Percentiles rank a stretch among this genome's conserved stretches.
Evolutionary conservation across 1,140 invertebrate genomes (phyloP).

Genomic region (Mycetomoellerius zeteki): DNA sequence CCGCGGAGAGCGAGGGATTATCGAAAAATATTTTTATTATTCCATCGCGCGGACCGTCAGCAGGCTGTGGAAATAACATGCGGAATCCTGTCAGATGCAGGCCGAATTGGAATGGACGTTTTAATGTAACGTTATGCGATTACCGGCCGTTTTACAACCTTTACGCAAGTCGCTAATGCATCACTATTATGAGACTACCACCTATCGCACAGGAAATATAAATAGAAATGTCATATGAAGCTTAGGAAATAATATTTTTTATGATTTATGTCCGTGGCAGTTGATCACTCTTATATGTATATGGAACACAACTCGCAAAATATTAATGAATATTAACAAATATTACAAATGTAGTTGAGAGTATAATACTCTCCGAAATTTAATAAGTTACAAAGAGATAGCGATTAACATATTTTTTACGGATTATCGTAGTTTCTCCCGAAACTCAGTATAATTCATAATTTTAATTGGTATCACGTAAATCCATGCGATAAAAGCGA

Average conservation of each 20-base stretch:
- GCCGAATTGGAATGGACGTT: constrained; percentile 39
- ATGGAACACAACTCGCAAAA: neutral
- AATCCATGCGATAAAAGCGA: constrained; percentile 46
- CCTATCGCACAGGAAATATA: constrained; percentile 14
- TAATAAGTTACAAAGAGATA: constrained; percentile 6
- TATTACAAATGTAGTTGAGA: neutral
- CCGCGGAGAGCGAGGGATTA: constrained; percentile 9
- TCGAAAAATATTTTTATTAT: constrained; percentile 61
- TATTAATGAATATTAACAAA: neutral
- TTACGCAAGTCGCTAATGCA: constrained; percentile 35
- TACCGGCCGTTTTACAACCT: constrained; percentile 18
- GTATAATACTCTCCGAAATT: neutral
- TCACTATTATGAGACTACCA: neutral
- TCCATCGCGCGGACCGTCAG: neutral
- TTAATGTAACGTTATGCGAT: constrained; percentile 38
- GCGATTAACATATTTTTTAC: neutral
- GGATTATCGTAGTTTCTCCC: neutral
- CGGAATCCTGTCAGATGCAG: constrained; percentile 41
- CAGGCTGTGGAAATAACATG: neutral
- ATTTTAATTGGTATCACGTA: constrained; percentile 64
- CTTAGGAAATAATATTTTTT: constrained; percentile 18
- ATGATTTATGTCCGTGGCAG: neutral
- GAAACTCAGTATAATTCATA: neutral
- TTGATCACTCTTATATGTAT: neutral
- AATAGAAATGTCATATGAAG: constrained; percentile 27